Percentiles rank a stretch among this genome's conserved stretches.
These are phyloP conservation scores for Ormyrus nitidulus DNA, from an alignment of 2,888 invertebrate genomes.

Conservation along the genomic window DNA sequence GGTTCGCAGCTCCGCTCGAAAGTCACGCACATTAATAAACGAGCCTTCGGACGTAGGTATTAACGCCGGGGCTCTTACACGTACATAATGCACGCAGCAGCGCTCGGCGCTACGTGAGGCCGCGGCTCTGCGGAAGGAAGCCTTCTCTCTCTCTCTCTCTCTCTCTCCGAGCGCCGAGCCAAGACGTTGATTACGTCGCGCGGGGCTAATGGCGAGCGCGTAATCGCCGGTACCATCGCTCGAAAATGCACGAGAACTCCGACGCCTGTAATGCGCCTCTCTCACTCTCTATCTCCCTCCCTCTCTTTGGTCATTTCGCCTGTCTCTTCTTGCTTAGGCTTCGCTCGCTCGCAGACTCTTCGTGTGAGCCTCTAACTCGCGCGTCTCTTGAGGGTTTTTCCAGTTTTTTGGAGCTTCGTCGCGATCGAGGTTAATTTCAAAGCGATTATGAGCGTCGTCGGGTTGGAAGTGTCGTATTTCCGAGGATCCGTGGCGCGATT, in stretches of 20 bases:
- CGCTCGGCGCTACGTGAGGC: too few relatives aligned
- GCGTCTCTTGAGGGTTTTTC: background rate
- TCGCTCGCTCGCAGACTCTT: background rate
- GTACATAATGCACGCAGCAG: background rate
- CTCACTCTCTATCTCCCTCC: background rate
- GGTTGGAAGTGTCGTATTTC: conserved; percentile 13
- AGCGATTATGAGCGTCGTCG: background rate
- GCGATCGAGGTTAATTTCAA: background rate
- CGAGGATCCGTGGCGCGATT: too few relatives aligned
- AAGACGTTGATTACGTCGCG: conserved; percentile 54
- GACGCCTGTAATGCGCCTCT: conserved; percentile 19
- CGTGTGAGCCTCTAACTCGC: background rate
- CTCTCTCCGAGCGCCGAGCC: background rate
- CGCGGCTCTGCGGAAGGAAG: background rate
- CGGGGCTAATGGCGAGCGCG: conserved; percentile 50
- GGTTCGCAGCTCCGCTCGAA: background rate
- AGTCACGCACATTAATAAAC: conserved; percentile 48
- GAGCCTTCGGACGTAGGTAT: conserved; percentile 15
- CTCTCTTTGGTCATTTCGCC: conserved; percentile 1
- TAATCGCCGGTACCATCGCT: conserved; percentile 50
- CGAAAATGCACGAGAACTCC: conserved; percentile 25
- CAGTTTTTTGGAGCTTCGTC: background rate
- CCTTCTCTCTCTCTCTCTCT: conserved; percentile 2
- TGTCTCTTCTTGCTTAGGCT: background rate
- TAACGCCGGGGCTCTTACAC: conserved; percentile 24